Percentiles rank a stretch among this genome's conserved stretches.
These are phyloP conservation scores for Stichodactyla mertensii DNA, from an alignment of 64 coral and sea anemone species.

Conservation along the genomic window DNA sequence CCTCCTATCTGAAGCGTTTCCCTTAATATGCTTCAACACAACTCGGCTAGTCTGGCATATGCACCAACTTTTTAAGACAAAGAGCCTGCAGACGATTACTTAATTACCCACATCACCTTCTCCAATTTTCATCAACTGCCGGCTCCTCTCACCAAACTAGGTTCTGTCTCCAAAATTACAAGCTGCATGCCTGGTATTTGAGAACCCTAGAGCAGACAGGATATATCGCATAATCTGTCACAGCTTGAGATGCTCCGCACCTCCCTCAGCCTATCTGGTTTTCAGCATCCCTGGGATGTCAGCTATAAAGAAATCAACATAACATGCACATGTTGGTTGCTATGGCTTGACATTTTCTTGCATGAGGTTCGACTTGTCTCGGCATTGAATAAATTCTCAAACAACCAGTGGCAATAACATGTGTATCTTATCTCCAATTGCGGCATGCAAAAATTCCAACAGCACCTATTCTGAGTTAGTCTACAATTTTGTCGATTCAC, in stretches of 20 bases:
- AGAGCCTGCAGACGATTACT: background rate
- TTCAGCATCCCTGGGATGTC: background rate
- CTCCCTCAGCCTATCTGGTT: background rate
- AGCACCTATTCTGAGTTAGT: background rate
- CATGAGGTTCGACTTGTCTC: background rate
- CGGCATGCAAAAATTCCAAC: conserved; percentile 2
- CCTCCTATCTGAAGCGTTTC: background rate
- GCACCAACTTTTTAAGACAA: conserved; percentile 19
- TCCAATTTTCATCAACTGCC: conserved; percentile 11
- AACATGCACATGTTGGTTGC: conserved; percentile 11
- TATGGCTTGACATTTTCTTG: background rate
- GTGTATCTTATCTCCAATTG: background rate
- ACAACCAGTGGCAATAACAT: background rate
- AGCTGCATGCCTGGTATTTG: conserved; percentile 13
- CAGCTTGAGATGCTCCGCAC: background rate
- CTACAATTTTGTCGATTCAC: conserved; percentile 13
- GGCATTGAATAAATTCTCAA: background rate
- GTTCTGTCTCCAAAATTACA: conserved; percentile 15
- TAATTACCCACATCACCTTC: conserved; percentile 12
- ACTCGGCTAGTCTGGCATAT: conserved; percentile 13
- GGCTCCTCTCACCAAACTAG: conserved; percentile 3
- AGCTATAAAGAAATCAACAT: background rate
- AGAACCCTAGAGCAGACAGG: background rate
- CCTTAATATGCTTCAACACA: conserved; percentile 15
- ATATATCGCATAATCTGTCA: background rate